Evolutionary conservation across 2,888 invertebrate species (phyloP), one percentile per base, ranked within the genome.

Genomic region (Cephus pulcher): DNA sequence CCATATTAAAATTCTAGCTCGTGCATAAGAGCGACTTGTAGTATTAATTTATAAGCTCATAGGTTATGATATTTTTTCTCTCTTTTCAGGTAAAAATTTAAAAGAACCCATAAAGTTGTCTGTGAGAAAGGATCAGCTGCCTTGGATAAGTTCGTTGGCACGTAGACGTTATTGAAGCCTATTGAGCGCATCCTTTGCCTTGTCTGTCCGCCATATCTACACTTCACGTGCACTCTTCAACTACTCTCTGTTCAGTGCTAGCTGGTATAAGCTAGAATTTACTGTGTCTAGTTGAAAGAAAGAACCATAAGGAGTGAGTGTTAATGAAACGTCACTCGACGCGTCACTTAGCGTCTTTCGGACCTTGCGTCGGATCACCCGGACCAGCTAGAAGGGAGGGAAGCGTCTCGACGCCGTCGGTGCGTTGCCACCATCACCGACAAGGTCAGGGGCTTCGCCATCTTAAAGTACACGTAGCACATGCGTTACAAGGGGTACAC

Each of bases 311-410:
- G 79, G 78, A 80, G 71, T 78, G 82, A 79, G 87, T 85, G 87
- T 87, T 89, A 89, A 89, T 86, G 88, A 88, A 88, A 85, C 86
- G 86, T 88, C 87, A 86, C 86, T 87, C 88, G 84, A 79, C 85
- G 84, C 84, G 85, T 88, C 88, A 86, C 86, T 87, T 86, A 86
- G 83, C 82, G 84, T 83, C 84, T 83, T 85, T 85, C 80, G 80
- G 82, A 56, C 69, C 68, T 37, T 56, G 11, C 73, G 69, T 37
- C n/a, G 69, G 34, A 69, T 69, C n/a, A 34, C 75, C 56, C 56
- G 23, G 56, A 56, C 56, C 30, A 69, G n/a, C 33, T 69, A 35
- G 78, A 35, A 74, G 6, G 75, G 79, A 74, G n/a, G 70, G 79
- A 79, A 76, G 78, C 82, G 80, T 82, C 82, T 76, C 79, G 81